Evolutionary conservation across 2,888 invertebrate genomes (phyloP).

Genomic region (Salpingus planirostris): DNA sequence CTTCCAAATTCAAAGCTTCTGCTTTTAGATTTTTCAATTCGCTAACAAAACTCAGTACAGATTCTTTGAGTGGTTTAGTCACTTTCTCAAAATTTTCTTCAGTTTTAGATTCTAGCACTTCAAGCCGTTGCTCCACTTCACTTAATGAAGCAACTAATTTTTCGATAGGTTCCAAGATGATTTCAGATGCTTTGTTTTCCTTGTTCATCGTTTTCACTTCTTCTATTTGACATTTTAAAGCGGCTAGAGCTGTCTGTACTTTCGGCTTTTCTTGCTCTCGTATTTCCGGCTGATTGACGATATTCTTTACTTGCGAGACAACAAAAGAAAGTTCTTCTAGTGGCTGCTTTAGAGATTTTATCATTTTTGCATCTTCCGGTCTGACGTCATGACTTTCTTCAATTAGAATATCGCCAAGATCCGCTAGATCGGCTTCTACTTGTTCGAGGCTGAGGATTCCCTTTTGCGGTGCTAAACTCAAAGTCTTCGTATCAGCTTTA

Average conservation of each 20-base stretch:
- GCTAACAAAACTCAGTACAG: too few species aligned
- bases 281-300: conserved; percentile 8
- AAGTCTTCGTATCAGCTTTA: background rate
- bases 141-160: conserved; percentile 7
- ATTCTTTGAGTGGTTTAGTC: too few species aligned
- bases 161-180: conserved; percentile 7
- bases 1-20: background rate
- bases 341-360: background rate
- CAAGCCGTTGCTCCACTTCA: conserved; percentile 2
- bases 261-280: conserved; percentile 12
- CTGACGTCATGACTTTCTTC: background rate
- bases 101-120: background rate
- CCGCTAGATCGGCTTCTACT: conserved; percentile 11
- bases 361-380: background rate
- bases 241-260: conserved; percentile 11
- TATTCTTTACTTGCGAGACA: conserved; percentile 1
- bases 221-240: conserved; percentile 10
- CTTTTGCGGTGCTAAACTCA: conserved; percentile 10
- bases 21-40: conserved; percentile 1
- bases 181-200: background rate
- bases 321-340: background rate
- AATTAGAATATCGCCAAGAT: too few species aligned
- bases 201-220: too few species aligned
- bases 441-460: conserved; percentile 16
- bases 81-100: too few species aligned